Evolutionary conservation across 2,797 vertebrate species (phyloP), one percentile per base, ranked within the genome.

Genomic region (Microchirus variegatus): DNA sequence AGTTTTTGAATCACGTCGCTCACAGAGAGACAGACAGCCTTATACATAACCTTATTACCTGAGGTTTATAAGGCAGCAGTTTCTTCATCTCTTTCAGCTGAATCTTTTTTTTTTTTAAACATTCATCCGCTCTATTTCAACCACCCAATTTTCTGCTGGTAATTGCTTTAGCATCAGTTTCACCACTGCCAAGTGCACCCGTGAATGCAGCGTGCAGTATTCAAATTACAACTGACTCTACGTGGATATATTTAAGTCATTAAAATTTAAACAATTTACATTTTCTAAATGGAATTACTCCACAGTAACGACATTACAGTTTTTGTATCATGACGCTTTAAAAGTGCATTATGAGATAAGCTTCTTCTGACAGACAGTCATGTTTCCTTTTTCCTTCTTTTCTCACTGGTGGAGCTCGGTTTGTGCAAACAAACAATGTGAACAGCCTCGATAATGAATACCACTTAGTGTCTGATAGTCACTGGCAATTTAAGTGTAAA

Each of bases 391-490:
- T 35, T 51, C 13, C 19, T 22, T 14, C 37, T 14, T 9, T 2
- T 10, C 13, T 63, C 26, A 18, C 9, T 5, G 2, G 40, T 10
- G 49, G 37, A 18, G 17, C 22, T 15, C 19, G 44, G 43, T 45
- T 43, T 5, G 18, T 41, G 31, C 22, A 51, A 48, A 58, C 36
- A 43, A 73, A 67, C 59, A 71, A 53, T 50, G 61, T 60, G 42
- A 75, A 63, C 60, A 61, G 14, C 42, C 57, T 64, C 47, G 36
- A 35, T 67, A 76, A 84, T 64, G 1, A 70, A 73, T 35, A 60
- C 41, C 38, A 80, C 63, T 75, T 69, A 72, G 70, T 51, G 50
- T 52, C 44, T 51, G 59, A 60, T 38, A 69, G 67, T 79, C 81
- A 55, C 55, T 1, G 3, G 14, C 19, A 38, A 75, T 72, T 47